Evolutionary conservation across 2,113 vertebrate species (phyloP).

Genomic region (Apteryx mantelli): DNA sequence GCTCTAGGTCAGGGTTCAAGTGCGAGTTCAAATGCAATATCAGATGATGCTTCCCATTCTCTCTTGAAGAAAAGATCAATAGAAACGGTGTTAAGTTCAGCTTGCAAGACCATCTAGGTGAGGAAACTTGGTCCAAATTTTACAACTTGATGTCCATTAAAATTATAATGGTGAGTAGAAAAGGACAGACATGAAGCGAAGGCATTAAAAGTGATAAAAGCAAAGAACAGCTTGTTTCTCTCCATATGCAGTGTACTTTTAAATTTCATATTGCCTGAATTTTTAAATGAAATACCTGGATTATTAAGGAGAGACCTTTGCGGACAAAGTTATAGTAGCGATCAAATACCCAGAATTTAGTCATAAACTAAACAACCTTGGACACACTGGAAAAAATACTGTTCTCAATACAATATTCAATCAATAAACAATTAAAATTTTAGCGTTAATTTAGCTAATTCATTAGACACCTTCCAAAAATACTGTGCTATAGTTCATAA

Average conservation of each 20-base stretch:
- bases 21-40: background rate
- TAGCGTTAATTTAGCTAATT: background rate
- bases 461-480: background rate
- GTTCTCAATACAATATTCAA: background rate
- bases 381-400: background rate
- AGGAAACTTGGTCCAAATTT: background rate
- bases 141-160: background rate
- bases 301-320: background rate
- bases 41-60: background rate
- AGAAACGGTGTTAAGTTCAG: background rate
- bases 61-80: background rate
- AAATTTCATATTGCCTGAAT: background rate
- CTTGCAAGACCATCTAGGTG: background rate
- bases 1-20: background rate
- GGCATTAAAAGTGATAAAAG: background rate
- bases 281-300: background rate
- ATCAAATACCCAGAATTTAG: background rate
- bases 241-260: background rate
- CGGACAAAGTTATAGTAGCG: background rate
- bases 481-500: fast-evolving
- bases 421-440: background rate
- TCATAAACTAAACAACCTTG: background rate
- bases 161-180: background rate
- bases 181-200: background rate
- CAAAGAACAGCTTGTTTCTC: background rate